Conservation (phyloP, 2,113 vertebrate species). For the human region DNA sequence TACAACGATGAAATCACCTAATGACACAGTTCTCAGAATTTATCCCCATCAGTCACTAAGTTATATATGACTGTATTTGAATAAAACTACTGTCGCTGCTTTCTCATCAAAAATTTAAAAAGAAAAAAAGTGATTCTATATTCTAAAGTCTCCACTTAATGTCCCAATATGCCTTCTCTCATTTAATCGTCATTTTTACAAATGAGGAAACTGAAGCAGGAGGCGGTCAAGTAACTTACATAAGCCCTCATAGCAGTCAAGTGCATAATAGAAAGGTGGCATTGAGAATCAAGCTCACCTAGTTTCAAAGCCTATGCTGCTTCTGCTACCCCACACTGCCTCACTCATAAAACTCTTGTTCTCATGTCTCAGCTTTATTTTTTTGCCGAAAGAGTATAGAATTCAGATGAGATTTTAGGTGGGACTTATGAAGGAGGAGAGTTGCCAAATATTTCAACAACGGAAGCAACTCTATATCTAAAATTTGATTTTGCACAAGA, state of each 20-base stretch:
- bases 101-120: neutral
- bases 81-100: neutral
- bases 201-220: neutral
- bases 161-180: neutral
- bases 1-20: neutral
- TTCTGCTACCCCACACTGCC: neutral
- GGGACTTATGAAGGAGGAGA: neutral
- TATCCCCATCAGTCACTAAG: neutral
- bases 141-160: neutral
- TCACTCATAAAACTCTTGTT: neutral
- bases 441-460: neutral
- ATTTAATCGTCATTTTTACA: neutral
- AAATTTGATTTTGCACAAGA: neutral
- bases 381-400: neutral
- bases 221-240: neutral
- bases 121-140: neutral
- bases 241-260: neutral
- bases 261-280: neutral
- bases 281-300: neutral
- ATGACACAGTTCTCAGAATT: neutral
- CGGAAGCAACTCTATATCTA: neutral
- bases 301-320: neutral
- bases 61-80: neutral
- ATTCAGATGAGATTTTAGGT: conserved; percentile 19
- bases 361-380: neutral